Evolutionary conservation across 2,113 vertebrate species (phyloP).

Genomic region (Phrynocephalus versicolor): DNA sequence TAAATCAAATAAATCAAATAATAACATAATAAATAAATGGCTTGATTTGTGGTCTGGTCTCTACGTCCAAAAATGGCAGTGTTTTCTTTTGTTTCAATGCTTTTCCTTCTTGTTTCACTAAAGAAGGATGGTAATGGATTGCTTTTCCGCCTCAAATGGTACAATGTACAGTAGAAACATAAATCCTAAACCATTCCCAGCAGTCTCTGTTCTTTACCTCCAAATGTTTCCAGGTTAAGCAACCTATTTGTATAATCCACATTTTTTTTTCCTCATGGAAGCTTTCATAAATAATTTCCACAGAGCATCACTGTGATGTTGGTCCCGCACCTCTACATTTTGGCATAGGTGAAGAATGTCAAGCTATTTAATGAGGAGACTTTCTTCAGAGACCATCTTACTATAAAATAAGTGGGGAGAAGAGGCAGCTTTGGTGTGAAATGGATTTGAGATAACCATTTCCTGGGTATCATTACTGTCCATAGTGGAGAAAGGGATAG

Average conservation of each 20-base stretch:
- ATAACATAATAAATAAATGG: no score
- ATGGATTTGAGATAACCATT: conserved; percentile 47
- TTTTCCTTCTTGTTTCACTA: conserved; percentile 52
- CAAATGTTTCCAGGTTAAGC: conserved; percentile 47
- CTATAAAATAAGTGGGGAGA: conserved; percentile 27
- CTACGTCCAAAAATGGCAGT: no score
- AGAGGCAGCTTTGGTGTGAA: conserved; percentile 46
- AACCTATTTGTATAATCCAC: conserved; percentile 29
- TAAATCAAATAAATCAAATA: no score
- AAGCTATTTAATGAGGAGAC: conserved; percentile 39
- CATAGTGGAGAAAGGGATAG: conserved; percentile 43
- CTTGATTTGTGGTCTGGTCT: not conserved
- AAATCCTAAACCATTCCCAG: conserved; percentile 45
- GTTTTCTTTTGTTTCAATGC: conserved; percentile 33
- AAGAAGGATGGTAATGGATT: conserved; percentile 42
- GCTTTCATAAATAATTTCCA: conserved; percentile 49
- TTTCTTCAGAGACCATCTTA: conserved; percentile 51
- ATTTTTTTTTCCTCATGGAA: conserved; percentile 28
- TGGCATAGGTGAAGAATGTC: conserved; percentile 23
- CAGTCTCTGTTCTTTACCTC: conserved; percentile 2
- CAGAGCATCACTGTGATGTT: conserved; percentile 11
- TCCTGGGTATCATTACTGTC: conserved; percentile 56
- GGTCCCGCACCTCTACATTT: conserved; percentile 41
- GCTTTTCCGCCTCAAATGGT: conserved; percentile 48
- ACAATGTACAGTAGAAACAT: conserved; percentile 46